phyloP scores from a whole-genome alignment of 2,113 vertebrate species.

The Ardeotis arabs region DNA sequence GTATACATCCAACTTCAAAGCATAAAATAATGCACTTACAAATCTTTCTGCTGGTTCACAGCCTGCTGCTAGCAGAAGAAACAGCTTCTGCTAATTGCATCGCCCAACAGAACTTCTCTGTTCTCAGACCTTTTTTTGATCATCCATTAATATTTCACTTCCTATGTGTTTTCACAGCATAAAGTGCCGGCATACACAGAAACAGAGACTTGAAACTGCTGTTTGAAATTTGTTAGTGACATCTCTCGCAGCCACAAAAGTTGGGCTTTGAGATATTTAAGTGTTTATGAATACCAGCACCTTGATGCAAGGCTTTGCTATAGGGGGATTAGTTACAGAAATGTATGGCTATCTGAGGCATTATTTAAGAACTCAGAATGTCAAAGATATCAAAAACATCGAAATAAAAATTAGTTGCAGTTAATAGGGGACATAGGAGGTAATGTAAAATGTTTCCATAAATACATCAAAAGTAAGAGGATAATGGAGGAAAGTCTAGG shows the following conservation, averaged over 20 bases:
- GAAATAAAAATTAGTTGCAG: not conserved
- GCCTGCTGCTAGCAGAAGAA: not conserved
- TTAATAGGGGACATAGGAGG: not conserved
- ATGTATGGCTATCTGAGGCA: not conserved
- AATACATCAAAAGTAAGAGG: not conserved
- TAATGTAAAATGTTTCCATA: not conserved
- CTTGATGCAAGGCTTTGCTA: not conserved
- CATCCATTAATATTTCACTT: not conserved
- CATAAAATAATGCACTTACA: not conserved
- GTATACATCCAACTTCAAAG: not conserved
- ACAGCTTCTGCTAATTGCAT: not conserved
- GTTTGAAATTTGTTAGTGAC: not conserved
- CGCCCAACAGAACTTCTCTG: not conserved
- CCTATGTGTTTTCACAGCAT: not conserved
- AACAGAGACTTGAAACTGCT: constrained; percentile 6
- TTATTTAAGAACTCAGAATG: not conserved
- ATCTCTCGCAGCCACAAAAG: not conserved
- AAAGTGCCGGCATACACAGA: not conserved
- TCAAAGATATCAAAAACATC: not conserved
- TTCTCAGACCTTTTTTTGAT: not conserved
- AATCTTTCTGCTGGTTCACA: not conserved
- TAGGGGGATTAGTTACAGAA: not conserved
- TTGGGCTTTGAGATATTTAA: not conserved
- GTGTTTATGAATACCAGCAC: not conserved
- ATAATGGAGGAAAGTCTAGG: not conserved